Conservation (phyloP, 2,888 invertebrate genomes). For the Plagodis dolabraria region DNA sequence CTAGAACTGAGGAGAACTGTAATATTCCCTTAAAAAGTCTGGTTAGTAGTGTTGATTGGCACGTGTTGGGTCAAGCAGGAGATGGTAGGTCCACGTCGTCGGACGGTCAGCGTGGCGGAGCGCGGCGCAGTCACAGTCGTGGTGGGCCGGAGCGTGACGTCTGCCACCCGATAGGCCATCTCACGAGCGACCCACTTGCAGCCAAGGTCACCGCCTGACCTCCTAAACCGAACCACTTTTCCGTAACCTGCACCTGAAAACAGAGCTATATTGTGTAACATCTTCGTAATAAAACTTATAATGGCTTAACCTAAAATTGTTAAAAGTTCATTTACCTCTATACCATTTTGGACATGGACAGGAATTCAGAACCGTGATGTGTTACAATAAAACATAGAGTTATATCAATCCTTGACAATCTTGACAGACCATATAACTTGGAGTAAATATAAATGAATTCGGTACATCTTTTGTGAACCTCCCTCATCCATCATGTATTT, state of each 20-base stretch:
- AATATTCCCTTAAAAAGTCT: slow-evolving; percentile 17
- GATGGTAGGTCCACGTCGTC: slow-evolving; percentile 6
- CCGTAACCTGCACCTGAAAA: slow-evolving; percentile 60
- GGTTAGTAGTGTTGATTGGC: slow-evolving; percentile 14
- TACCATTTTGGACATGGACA: slow-evolving; percentile 28
- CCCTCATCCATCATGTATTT: slow-evolving; percentile 53
- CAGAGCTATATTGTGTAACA: slow-evolving; percentile 43
- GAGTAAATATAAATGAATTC: slow-evolving; percentile 46
- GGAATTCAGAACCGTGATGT: slow-evolving; percentile 5
- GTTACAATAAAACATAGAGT: slow-evolving; percentile 22
- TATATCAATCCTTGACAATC: slow-evolving; percentile 28
- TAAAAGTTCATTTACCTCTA: slow-evolving; percentile 27
- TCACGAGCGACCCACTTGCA: slow-evolving; percentile 81
- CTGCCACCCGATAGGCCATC: slow-evolving; percentile 83
- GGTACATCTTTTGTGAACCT: slow-evolving; percentile 32
- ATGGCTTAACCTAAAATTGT: slow-evolving; percentile 17
- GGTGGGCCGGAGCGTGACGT: slow-evolving; percentile 77
- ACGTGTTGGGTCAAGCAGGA: slow-evolving; percentile 28
- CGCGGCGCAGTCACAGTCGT: slow-evolving; percentile 23
- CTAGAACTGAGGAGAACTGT: background rate
- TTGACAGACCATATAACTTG: slow-evolving; percentile 31
- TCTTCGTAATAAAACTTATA: slow-evolving; percentile 29
- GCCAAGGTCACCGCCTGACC: slow-evolving; percentile 81
- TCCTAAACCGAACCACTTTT: slow-evolving; percentile 69
- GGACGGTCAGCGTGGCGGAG: slow-evolving; percentile 27